These are phyloP conservation scores for Homarus gammarus DNA, from an alignment of 2,888 invertebrate species.

Conservation along the genomic window DNA sequence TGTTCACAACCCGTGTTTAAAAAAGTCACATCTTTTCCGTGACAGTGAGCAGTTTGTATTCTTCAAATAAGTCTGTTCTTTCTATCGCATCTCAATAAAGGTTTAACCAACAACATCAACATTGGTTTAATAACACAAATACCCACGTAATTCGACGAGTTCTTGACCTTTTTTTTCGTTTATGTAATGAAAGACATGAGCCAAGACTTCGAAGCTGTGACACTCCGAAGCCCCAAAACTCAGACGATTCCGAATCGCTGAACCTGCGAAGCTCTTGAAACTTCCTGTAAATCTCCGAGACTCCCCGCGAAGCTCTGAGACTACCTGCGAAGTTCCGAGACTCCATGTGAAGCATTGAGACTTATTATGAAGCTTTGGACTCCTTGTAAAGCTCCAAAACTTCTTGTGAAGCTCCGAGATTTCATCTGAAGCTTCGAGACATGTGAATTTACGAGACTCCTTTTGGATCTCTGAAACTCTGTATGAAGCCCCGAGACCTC, in stretches of 20 bases:
- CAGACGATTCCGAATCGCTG: neutral
- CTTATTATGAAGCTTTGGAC: too few relatives aligned
- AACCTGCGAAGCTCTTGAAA: neutral
- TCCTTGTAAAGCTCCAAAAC: neutral
- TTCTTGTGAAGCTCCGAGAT: neutral
- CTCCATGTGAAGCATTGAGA: too few relatives aligned
- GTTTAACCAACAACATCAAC: neutral
- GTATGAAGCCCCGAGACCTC: neutral
- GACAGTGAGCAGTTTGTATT: neutral
- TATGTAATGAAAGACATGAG: conserved; percentile 52
- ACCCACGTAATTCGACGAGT: conserved; percentile 29
- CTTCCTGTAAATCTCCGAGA: neutral
- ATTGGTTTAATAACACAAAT: neutral
- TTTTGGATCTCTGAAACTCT: too few relatives aligned
- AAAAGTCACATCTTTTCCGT: neutral
- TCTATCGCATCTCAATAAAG: neutral
- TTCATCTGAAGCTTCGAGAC: too few relatives aligned
- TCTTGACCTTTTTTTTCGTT: conserved; percentile 31
- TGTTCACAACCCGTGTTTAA: neutral
- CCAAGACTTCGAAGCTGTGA: conserved; percentile 25
- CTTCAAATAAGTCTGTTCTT: neutral
- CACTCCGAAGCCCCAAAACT: conserved; percentile 1
- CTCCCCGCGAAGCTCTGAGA: too few relatives aligned
- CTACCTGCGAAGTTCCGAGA: too few relatives aligned
- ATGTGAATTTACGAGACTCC: too few relatives aligned